Evolutionary conservation across 2,888 invertebrate genomes (phyloP).

Genomic region (Tachina fera): DNA sequence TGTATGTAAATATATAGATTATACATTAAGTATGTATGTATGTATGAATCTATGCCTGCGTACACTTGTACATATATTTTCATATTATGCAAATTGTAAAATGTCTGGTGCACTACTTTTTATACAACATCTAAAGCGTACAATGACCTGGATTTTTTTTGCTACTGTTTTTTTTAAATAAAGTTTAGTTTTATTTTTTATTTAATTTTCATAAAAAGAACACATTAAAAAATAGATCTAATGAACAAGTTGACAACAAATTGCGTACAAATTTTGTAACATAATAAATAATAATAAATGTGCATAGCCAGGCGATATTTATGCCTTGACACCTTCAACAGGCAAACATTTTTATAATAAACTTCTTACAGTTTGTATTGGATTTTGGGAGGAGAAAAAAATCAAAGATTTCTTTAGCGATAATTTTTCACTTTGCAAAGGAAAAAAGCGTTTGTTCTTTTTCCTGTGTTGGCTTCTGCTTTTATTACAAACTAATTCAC

Average conservation of each 20-base stretch:
- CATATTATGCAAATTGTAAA: slow-evolving; percentile 64
- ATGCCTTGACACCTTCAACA: slow-evolving; percentile 34
- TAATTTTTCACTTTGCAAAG: slow-evolving; percentile 46
- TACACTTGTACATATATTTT: background rate
- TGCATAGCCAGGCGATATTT: background rate
- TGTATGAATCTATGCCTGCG: background rate
- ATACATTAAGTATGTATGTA: background rate
- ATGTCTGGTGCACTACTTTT: slow-evolving; percentile 64
- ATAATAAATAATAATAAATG: slow-evolving; percentile 19
- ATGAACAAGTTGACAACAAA: slow-evolving; percentile 57
- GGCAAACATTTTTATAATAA: slow-evolving; percentile 13
- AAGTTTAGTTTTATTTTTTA: slow-evolving; percentile 13
- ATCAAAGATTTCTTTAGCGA: slow-evolving; percentile 42
- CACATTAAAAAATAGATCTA: slow-evolving; percentile 25
- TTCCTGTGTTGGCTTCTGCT: slow-evolving; percentile 10
- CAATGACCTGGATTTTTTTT: slow-evolving; percentile 60
- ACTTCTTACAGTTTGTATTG: slow-evolving; percentile 13
- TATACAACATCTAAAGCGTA: slow-evolving; percentile 59
- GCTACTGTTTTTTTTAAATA: background rate
- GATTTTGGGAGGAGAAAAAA: background rate
- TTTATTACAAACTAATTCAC: slow-evolving; percentile 58
- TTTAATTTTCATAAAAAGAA: slow-evolving; percentile 5
- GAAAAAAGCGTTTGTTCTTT: slow-evolving; percentile 3
- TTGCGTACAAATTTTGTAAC: slow-evolving; percentile 40
- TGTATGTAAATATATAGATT: too few relatives aligned